A percentile compares a stretch with the other conserved stretches of the same genome.
Conservation (phyloP, 2,797 vertebrate species). For the Phoxinus dragarum region DNA sequence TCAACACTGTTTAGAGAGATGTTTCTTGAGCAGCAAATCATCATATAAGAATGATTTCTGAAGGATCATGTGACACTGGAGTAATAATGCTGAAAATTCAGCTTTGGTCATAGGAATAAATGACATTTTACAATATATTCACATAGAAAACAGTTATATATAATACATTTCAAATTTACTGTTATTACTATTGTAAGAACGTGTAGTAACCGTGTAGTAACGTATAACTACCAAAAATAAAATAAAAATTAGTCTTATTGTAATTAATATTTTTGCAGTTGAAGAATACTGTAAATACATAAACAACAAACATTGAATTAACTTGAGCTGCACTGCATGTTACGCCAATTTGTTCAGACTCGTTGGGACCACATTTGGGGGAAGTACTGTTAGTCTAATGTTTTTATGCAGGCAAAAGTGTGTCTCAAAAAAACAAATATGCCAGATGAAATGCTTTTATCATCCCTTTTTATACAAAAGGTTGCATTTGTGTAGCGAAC, state of each 20-base stretch:
- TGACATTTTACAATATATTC: background rate
- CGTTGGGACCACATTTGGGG: background rate
- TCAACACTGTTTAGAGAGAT: background rate
- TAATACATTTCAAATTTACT: too few species aligned
- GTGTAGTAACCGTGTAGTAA: too few species aligned
- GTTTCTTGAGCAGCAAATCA: background rate
- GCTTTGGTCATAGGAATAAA: background rate
- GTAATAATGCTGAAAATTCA: background rate
- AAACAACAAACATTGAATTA: background rate
- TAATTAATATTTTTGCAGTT: background rate
- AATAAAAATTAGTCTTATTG: background rate
- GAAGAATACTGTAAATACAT: background rate
- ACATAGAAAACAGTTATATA: too few species aligned
- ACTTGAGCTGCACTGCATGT: background rate
- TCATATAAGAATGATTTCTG: background rate
- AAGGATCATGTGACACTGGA: background rate
- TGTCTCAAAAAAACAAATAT: background rate
- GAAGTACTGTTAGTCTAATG: background rate
- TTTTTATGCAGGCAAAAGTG: background rate
- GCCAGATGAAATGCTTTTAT: background rate
- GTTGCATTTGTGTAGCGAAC: background rate
- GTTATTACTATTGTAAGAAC: too few species aligned
- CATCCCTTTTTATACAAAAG: background rate
- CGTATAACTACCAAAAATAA: too few species aligned
- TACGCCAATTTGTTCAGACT: background rate